These are phyloP conservation scores for Ectobius pallidus DNA, from an alignment of 2,888 invertebrate genomes.

Conservation along the genomic window DNA sequence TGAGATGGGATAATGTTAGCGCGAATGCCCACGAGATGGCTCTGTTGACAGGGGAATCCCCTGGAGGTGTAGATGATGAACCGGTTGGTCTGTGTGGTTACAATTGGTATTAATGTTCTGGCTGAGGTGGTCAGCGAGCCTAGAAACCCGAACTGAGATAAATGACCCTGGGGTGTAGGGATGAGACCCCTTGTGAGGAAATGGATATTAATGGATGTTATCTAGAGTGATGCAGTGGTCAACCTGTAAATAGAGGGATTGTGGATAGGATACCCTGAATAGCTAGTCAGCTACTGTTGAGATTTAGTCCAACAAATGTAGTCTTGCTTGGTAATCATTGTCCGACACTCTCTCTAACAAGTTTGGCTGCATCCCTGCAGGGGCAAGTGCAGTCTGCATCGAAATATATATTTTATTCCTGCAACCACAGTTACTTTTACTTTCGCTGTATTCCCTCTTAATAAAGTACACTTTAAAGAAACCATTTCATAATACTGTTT, in stretches of 20 bases:
- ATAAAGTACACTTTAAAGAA: no score
- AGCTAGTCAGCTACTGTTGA: no score
- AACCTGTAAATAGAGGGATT: not conserved
- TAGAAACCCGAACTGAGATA: conserved; percentile 35
- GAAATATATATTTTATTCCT: no score
- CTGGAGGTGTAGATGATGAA: not conserved
- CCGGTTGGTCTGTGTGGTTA: not conserved
- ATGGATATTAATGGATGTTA: conserved; percentile 43
- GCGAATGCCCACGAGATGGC: no score
- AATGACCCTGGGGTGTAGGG: conserved; percentile 29
- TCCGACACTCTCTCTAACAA: not conserved
- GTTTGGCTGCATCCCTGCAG: no score
- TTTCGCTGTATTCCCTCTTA: no score
- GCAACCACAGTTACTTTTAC: no score
- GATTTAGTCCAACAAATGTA: no score
- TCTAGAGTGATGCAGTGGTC: conserved; percentile 40
- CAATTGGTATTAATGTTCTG: conserved; percentile 42
- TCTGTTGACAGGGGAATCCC: conserved; percentile 8
- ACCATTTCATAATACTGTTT: no score
- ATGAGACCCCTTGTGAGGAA: conserved; percentile 33
- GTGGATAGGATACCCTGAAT: not conserved
- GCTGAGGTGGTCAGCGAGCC: not conserved
- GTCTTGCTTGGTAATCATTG: not conserved
- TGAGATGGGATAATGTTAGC: no score
- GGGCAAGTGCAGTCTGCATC: no score